These are phyloP conservation scores for Latheticus oryzae DNA, from an alignment of 2,888 invertebrate genomes.

Conservation along the genomic window DNA sequence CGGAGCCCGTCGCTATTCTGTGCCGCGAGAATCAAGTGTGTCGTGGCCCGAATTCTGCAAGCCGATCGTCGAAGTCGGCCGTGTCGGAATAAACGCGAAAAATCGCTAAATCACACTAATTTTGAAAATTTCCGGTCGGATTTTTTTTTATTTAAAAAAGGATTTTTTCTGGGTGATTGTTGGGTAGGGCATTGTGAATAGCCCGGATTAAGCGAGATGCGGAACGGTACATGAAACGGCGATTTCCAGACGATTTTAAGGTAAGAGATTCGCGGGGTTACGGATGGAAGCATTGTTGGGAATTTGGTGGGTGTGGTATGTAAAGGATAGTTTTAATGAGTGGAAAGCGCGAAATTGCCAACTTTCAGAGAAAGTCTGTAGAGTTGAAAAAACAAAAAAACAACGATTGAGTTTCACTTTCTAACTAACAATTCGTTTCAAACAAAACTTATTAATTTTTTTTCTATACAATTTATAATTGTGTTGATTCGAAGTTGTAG, in stretches of 20 bases:
- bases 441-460: no score
- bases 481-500: no score
- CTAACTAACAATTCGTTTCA: neutral
- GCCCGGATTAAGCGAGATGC: conserved; percentile 22
- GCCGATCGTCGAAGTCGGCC: conserved; percentile 38
- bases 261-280: conserved; percentile 27
- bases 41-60: conserved; percentile 44
- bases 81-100: conserved; percentile 31
- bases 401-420: no score
- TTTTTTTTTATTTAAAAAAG: no score
- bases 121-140: no score
- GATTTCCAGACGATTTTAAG: conserved; percentile 28
- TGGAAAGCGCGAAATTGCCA: neutral
- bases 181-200: conserved; percentile 5
- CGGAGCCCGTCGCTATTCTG: conserved; percentile 56
- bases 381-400: no score
- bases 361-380: conserved; percentile 2
- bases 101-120: conserved; percentile 22
- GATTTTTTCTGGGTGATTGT: conserved; percentile 18
- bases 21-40: conserved; percentile 59
- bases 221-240: conserved; percentile 29
- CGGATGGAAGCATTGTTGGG: conserved; percentile 4
- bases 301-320: conserved; percentile 38
- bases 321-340: neutral
- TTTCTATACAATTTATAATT: no score